Percentiles rank a stretch among this genome's conserved stretches.
Conservation (phyloP, 2,113 vertebrate genomes). For the Gymnobelideus leadbeateri region DNA sequence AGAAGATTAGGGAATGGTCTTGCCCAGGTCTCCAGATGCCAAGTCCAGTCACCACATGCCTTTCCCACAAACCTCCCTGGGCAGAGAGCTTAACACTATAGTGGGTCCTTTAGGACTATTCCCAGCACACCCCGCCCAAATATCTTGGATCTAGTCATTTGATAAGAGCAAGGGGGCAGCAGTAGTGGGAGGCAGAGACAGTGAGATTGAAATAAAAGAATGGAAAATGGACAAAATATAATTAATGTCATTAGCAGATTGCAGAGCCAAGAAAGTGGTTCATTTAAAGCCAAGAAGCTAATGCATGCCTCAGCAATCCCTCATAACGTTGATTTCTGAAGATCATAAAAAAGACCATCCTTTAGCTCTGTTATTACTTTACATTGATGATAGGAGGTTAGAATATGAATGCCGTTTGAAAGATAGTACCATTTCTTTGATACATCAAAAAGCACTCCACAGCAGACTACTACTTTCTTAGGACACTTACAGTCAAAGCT, state of each 20-base stretch:
- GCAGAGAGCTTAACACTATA: conserved; percentile 7
- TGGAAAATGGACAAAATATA: conserved; percentile 70
- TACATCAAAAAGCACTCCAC: conserved; percentile 78
- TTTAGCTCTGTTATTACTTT: conserved; percentile 73
- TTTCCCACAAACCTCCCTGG: not conserved
- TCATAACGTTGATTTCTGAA: conserved; percentile 61
- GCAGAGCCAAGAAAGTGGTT: conserved; percentile 37
- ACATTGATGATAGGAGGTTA: conserved; percentile 68
- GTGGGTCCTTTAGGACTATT: conserved; percentile 38
- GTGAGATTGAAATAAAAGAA: conserved; percentile 57
- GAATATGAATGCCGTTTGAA: conserved; percentile 74
- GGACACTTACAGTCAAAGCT: conserved; percentile 75
- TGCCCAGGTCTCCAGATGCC: not conserved
- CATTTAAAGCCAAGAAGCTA: conserved; percentile 65
- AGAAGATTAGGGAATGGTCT: not conserved
- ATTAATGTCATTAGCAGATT: conserved; percentile 79
- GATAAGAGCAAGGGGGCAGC: conserved; percentile 5
- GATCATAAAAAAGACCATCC: conserved; percentile 49
- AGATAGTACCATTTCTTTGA: conserved; percentile 79
- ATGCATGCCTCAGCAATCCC: conserved; percentile 52
- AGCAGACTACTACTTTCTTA: conserved; percentile 71
- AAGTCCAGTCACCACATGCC: not conserved
- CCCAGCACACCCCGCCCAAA: not conserved
- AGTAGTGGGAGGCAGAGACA: not conserved
- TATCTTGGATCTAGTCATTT: conserved; percentile 51